These are phyloP conservation scores for Dinomys branickii DNA, from an alignment of 2,113 vertebrate genomes.

Conservation along the genomic window DNA sequence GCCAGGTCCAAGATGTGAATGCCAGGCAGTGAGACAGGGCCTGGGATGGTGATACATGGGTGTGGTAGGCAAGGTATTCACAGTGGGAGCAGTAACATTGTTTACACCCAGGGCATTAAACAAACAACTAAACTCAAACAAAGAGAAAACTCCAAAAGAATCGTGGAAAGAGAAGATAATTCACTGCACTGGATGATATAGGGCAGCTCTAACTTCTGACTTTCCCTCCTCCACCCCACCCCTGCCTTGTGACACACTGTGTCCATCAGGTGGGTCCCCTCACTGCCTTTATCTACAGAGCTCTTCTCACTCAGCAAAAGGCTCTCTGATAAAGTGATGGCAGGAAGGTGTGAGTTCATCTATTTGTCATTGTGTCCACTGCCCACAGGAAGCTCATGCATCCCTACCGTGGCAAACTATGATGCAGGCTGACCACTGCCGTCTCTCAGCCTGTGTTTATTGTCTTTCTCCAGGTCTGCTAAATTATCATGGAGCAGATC, in stretches of 20 bases:
- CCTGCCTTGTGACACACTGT: no score
- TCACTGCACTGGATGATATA: neutral
- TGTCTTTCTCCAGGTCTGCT: neutral
- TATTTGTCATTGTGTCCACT: neutral
- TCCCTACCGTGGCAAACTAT: neutral
- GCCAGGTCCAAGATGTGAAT: neutral
- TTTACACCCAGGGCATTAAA: neutral
- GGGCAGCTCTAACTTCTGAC: neutral
- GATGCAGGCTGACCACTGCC: neutral
- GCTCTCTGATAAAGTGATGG: neutral
- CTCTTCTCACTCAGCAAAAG: no score
- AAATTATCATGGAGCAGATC: neutral
- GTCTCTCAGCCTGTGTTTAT: neutral
- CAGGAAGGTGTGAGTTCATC: neutral
- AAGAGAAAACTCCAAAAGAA: conserved; percentile 15
- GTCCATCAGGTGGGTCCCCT: no score
- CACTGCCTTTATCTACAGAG: no score
- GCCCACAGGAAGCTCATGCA: neutral
- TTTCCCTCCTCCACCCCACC: neutral
- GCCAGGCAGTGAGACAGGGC: neutral
- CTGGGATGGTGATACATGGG: neutral
- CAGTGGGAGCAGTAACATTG: neutral
- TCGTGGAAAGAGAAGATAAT: neutral
- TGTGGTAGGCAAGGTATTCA: neutral
- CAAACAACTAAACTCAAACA: neutral